These are phyloP conservation scores for Channa argus DNA, from an alignment of 2,113 vertebrate species.

Conservation along the genomic window DNA sequence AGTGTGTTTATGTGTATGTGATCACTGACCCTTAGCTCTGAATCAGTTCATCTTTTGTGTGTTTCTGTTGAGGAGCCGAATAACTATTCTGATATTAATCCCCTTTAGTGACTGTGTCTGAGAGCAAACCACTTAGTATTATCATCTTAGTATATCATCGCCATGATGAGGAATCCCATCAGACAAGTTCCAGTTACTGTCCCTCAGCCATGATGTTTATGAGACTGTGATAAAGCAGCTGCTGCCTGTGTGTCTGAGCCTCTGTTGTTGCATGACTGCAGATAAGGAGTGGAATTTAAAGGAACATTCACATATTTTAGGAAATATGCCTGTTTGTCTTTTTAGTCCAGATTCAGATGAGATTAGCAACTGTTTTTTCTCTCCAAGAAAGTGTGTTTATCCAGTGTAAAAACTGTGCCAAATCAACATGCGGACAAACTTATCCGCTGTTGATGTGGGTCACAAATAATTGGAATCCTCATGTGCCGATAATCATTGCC, in stretches of 20 bases:
- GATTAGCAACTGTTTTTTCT: slow-evolving; percentile 9
- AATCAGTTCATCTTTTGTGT: background rate
- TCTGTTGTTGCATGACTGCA: slow-evolving; percentile 21
- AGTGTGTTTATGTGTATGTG: background rate
- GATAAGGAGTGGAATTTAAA: slow-evolving; percentile 34
- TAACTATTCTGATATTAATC: background rate
- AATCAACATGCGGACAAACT: no score
- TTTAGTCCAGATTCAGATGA: slow-evolving; percentile 4
- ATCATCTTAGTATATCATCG: slow-evolving; percentile 17
- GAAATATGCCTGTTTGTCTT: slow-evolving; percentile 28
- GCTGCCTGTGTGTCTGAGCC: slow-evolving; percentile 35
- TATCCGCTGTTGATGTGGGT: no score
- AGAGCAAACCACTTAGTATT: background rate
- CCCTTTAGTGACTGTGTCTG: slow-evolving; percentile 2
- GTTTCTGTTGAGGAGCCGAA: background rate
- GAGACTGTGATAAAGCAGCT: slow-evolving; percentile 38
- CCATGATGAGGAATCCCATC: background rate
- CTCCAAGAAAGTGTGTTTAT: background rate
- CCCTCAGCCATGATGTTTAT: slow-evolving; percentile 14
- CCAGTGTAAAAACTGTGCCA: no score
- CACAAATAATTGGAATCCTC: no score
- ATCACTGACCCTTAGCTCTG: slow-evolving; percentile 8
- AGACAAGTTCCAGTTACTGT: slow-evolving; percentile 11
- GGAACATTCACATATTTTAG: slow-evolving; percentile 18
- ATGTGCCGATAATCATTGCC: no score